Evolutionary conservation across 2,797 vertebrate species (phyloP).

Genomic region (Brotula barbata): DNA sequence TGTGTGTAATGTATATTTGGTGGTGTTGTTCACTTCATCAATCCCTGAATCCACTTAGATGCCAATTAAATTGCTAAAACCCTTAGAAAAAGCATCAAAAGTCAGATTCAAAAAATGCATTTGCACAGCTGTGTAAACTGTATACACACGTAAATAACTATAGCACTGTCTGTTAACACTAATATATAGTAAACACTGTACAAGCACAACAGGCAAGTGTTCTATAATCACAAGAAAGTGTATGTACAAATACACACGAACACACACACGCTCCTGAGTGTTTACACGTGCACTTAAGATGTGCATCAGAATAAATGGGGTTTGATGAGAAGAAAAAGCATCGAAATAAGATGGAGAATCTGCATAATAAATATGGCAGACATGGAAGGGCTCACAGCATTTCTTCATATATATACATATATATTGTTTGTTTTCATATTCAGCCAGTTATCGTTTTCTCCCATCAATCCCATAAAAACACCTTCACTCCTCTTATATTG

Average conservation of each 20-base stretch:
- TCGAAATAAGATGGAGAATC: constrained; percentile 28
- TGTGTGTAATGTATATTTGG: no score
- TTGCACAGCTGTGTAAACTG: not conserved
- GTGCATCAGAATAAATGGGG: constrained; percentile 42
- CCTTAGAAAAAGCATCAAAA: no score
- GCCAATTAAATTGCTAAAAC: no score
- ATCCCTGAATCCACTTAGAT: no score
- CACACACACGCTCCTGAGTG: constrained; percentile 19
- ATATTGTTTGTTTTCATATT: not conserved
- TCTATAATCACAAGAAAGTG: constrained; percentile 2
- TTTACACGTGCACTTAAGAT: constrained; percentile 42
- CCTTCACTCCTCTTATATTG: no score
- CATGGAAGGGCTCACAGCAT: not conserved
- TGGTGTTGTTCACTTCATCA: no score
- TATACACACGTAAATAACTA: not conserved
- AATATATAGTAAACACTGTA: not conserved
- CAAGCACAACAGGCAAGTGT: constrained; percentile 23
- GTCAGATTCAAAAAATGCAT: no score
- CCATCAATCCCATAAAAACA: no score
- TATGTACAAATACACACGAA: not conserved
- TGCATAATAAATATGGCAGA: constrained; percentile 39
- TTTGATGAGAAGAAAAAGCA: constrained; percentile 16
- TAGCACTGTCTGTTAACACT: constrained; percentile 10
- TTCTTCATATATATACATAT: not conserved
- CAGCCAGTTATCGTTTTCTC: no score